These are phyloP conservation scores for Galerucella calmariensis DNA, from an alignment of 2,888 invertebrate genomes.

Conservation along the genomic window DNA sequence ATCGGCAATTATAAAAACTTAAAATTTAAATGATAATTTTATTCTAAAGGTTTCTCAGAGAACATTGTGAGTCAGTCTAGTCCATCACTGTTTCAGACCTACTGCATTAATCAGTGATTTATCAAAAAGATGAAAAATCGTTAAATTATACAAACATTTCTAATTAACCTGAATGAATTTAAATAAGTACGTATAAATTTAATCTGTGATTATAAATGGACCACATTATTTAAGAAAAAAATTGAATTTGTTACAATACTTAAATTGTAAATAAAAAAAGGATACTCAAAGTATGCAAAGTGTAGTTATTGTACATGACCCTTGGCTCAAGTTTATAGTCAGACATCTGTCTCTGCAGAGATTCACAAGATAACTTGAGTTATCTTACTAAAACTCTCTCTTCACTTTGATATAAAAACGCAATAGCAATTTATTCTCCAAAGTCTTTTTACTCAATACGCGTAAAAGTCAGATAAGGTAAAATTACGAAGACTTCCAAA, in stretches of 20 bases:
- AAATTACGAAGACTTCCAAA: constrained; percentile 38
- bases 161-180: constrained; percentile 23
- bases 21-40: neutral
- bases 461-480: constrained; percentile 41
- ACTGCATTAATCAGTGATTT: constrained; percentile 40
- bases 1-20: neutral
- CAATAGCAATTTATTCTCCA: constrained; percentile 40
- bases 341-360: constrained; percentile 44
- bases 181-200: constrained; percentile 16
- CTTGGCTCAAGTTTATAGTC: constrained; percentile 40
- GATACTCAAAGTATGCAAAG: constrained; percentile 34
- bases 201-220: neutral
- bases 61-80: neutral
- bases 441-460: constrained; percentile 36
- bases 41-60: neutral
- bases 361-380: constrained; percentile 40
- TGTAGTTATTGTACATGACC: constrained; percentile 41
- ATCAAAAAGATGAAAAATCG: constrained; percentile 36
- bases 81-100: constrained; percentile 31
- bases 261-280: neutral
- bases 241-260: neutral
- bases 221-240: neutral
- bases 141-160: constrained; percentile 38
- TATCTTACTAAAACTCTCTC: constrained; percentile 41
- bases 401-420: constrained; percentile 39